phyloP scores from a whole-genome alignment of 2,113 vertebrate genomes.

The Dasypus novemcinctus region DNA sequence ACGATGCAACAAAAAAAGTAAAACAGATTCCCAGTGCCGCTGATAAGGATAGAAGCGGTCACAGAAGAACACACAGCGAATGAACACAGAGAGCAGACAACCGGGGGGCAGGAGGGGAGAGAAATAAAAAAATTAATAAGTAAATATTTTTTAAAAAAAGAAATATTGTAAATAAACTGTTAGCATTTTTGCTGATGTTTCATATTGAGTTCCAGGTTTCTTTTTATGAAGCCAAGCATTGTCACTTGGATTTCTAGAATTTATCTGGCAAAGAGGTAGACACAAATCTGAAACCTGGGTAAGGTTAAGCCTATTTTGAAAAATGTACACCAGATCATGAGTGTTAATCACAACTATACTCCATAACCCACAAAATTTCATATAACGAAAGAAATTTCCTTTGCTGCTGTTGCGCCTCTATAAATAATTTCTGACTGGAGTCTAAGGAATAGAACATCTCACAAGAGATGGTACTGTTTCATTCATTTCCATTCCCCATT shows the following conservation, averaged over 20 bases:
- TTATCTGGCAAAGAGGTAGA: neutral
- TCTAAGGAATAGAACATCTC: neutral
- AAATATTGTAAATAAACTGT: neutral
- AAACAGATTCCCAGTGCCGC: too few species aligned
- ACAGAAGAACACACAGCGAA: too few species aligned
- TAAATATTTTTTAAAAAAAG: too few species aligned
- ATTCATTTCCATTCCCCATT: neutral
- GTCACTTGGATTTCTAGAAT: neutral
- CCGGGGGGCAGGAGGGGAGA: too few species aligned
- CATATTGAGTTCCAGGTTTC: neutral
- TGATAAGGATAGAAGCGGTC: too few species aligned
- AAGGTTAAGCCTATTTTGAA: conserved; percentile 11
- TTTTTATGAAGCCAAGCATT: neutral
- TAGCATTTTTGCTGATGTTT: neutral
- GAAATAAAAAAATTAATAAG: too few species aligned
- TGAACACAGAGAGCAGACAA: too few species aligned
- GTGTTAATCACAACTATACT: neutral
- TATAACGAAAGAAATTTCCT: neutral
- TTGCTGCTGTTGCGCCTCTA: neutral
- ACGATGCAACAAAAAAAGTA: too few species aligned
- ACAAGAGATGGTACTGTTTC: neutral
- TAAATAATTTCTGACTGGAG: conserved; percentile 5
- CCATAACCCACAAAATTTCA: neutral
- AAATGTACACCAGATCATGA: neutral
- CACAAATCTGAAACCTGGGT: neutral